Evolutionary conservation across 1,140 invertebrate genomes (phyloP), one percentile per base, ranked within the genome.

Genomic region (Brachionus paranguensis): DNA sequence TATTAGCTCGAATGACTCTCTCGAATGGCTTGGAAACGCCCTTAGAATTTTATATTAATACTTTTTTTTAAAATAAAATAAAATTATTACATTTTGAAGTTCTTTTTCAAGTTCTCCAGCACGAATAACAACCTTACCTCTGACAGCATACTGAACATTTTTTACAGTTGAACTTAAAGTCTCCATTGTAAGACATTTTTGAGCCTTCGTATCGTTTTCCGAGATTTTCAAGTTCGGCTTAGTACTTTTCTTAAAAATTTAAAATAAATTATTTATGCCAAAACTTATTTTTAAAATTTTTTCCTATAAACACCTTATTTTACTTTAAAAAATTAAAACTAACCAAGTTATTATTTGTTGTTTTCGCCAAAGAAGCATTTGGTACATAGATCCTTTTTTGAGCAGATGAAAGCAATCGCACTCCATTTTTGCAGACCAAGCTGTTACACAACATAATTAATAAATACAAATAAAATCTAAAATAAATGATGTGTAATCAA

Each of bases 101-200:
- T 92, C 91, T 79, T 91, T 90, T 86, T 92, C 92, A 20, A 93
- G 89, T 86, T 92, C 90, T 10, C 89, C 90, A 3, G 92, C 92
- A 33, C 91, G 91, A 50, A 95, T 94, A 5, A 99, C 95, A 27
- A 99, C 92, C 0, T 97, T 96, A 0, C 97, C 97, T 83, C 96
- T 90, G 0, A 95, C 94, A 8, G 94, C 94, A 89, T 99, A 99
- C 89, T 99, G 95, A 95, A 99, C 95, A 55, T 93, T 92, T 83
- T 94, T 93, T 33, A 98, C 92, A 88, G 94, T 92, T 1, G 95
- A 94, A 89, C 97, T 99, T 85, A 99, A 93, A 87, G 93, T 96
- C 14, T 96, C 94, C 85, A 96, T 60, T 20, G 53, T 60, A 7
- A 60, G 53, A 24, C 53, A 60, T 60, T 60, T 60, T 60, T 60